phyloP scores from a whole-genome alignment of 2,113 vertebrate species.

The Callopanchax toddi region DNA sequence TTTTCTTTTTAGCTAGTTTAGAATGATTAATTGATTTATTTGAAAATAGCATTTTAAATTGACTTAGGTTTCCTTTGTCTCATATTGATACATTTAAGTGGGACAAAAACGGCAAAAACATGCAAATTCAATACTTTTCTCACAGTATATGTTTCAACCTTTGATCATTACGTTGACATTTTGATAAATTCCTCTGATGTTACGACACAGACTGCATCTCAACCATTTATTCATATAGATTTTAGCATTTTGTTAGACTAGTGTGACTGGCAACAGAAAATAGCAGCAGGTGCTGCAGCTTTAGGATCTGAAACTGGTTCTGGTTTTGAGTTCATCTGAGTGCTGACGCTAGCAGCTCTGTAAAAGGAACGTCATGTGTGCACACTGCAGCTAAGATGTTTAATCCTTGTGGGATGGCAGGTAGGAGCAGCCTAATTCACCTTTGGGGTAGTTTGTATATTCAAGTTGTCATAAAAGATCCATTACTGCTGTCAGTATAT shows the following conservation, averaged over 20 bases:
- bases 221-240: neutral
- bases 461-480: conserved; percentile 43
- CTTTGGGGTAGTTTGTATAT: conserved; percentile 44
- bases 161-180: too few species aligned
- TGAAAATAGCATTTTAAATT: too few species aligned
- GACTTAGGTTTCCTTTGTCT: too few species aligned
- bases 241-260: neutral
- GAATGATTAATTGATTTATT: too few species aligned
- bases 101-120: too few species aligned
- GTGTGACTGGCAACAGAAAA: conserved; percentile 6
- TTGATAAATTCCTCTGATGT: too few species aligned
- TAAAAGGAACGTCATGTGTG: conserved; percentile 1
- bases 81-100: too few species aligned
- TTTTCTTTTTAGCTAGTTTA: too few species aligned
- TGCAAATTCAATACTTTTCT: too few species aligned
- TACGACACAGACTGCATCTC: neutral
- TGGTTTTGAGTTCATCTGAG: conserved; percentile 17
- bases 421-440: conserved; percentile 43
- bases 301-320: neutral
- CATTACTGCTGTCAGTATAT: conserved; percentile 43
- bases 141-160: too few species aligned
- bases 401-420: conserved; percentile 33
- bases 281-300: neutral
- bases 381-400: conserved; percentile 28
- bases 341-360: conserved; percentile 15